Evolutionary conservation across 53 echinoderm and acorn worm genomes (phyloP).

Genomic region (Paelopatides confundens): DNA sequence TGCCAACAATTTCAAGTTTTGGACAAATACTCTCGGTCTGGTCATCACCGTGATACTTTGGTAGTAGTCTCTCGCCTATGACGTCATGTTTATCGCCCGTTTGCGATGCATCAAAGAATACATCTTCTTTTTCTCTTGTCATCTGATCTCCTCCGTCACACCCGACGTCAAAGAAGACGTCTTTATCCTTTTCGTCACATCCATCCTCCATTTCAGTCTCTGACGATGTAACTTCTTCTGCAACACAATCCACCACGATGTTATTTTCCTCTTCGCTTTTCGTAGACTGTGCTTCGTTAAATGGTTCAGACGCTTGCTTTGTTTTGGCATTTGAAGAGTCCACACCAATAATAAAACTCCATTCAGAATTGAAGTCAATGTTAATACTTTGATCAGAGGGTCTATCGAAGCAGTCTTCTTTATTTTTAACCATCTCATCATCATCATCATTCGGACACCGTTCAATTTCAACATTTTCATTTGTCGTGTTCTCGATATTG

Average conservation of each 20-base stretch:
- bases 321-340: neutral
- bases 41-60: neutral
- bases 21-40: neutral
- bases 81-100: neutral
- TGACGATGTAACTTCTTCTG: neutral
- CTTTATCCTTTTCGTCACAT: neutral
- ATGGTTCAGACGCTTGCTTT: neutral
- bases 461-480: neutral
- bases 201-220: neutral
- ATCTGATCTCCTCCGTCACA: neutral
- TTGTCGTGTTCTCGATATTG: neutral
- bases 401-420: neutral
- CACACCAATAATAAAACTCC: neutral
- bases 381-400: neutral
- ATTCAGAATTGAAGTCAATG: neutral
- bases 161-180: neutral
- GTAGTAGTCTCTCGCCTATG: neutral
- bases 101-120: neutral
- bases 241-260: neutral
- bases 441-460: neutral
- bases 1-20: constrained; percentile 11
- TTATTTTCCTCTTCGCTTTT: neutral
- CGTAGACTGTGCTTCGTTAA: neutral
- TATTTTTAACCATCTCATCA: neutral
- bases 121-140: no score